These are phyloP conservation scores for Ciona savignyi DNA, from an alignment of 23 tunicate species.

Conservation along the genomic window DNA sequence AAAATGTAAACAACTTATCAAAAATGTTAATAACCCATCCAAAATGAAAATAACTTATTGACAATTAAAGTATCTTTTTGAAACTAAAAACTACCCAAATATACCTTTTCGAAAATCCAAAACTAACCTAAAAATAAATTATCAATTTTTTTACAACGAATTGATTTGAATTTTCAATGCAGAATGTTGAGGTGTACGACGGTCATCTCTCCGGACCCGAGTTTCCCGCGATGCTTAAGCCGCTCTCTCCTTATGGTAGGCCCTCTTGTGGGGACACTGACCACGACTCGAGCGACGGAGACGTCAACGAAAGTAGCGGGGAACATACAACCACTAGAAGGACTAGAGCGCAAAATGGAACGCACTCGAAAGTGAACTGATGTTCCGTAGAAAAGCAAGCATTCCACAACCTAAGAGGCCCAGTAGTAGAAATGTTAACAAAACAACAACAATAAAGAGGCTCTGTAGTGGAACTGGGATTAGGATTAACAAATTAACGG, in stretches of 20 bases:
- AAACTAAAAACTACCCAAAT: not conserved
- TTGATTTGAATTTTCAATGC: no score
- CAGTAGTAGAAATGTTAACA: constrained; percentile 26
- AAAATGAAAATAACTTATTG: not conserved
- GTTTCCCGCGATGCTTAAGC: constrained; percentile 53
- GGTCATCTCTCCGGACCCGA: constrained; percentile 90
- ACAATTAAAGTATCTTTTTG: not conserved
- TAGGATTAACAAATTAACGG: no score
- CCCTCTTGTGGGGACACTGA: constrained; percentile 17
- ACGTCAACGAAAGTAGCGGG: not conserved
- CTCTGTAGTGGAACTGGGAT: no score
- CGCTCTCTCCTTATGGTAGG: constrained; percentile 42
- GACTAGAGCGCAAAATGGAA: not conserved
- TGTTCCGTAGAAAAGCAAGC: constrained; percentile 69
- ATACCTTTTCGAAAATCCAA: not conserved
- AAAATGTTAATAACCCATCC: no score
- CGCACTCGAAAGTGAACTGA: constrained; percentile 24
- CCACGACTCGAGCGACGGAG: not conserved
- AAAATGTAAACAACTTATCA: no score
- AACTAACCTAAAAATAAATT: no score
- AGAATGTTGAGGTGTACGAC: constrained; percentile 86
- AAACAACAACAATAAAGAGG: constrained; percentile 5
- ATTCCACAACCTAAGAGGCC: constrained; percentile 35
- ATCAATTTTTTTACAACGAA: no score
- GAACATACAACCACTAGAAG: not conserved